These are phyloP conservation scores for Conus betulinus DNA, from an alignment of 1,140 invertebrate genomes.

Conservation along the genomic window DNA sequence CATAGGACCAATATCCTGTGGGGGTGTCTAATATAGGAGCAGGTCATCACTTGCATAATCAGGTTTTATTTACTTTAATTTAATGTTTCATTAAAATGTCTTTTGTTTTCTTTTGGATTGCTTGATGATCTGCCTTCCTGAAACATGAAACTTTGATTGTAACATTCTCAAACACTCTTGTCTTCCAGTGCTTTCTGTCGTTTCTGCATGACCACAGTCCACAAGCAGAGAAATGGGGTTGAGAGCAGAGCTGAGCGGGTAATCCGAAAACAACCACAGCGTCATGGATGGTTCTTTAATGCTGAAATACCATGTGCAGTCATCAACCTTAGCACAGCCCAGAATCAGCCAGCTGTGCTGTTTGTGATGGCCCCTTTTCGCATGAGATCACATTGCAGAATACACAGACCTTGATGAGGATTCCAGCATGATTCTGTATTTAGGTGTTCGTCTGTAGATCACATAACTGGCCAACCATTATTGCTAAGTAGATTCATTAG, in stretches of 20 bases:
- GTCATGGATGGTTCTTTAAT: background rate
- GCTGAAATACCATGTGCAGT: background rate
- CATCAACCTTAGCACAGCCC: background rate
- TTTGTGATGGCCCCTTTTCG: background rate
- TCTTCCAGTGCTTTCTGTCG: background rate
- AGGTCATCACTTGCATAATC: too few species aligned
- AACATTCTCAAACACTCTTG: background rate
- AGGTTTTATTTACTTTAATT: too few species aligned
- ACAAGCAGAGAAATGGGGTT: background rate
- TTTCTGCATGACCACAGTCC: background rate
- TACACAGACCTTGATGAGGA: background rate
- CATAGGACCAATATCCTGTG: too few species aligned
- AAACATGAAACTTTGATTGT: background rate
- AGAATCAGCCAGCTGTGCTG: background rate
- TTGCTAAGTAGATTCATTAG: too few species aligned
- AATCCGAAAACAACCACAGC: background rate
- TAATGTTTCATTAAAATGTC: too few species aligned
- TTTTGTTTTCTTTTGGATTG: too few species aligned
- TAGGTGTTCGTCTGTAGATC: too few species aligned
- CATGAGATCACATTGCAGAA: background rate
- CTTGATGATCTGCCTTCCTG: too few species aligned
- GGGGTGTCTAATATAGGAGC: too few species aligned
- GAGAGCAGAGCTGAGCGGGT: constrained; percentile 3
- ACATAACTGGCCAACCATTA: too few species aligned
- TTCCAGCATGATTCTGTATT: too few species aligned